A percentile compares a stretch with the other conserved stretches of the same genome.
These are phyloP conservation scores for Melikaiella ostensackeni DNA, from an alignment of 2,888 invertebrate species.

Conservation along the genomic window DNA sequence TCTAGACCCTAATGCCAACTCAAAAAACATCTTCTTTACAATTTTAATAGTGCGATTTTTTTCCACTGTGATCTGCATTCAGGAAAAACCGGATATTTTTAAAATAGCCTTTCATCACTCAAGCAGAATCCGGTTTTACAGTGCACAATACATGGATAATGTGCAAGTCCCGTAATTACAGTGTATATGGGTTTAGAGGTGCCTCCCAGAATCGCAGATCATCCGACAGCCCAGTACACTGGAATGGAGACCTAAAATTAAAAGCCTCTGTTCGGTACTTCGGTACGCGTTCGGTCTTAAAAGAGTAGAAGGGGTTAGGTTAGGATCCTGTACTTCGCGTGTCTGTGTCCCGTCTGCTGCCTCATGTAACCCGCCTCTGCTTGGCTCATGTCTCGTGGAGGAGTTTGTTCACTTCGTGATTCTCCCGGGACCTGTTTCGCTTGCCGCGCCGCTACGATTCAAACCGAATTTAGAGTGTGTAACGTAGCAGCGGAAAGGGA, in stretches of 20 bases:
- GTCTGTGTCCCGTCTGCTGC: slow-evolving; percentile 59
- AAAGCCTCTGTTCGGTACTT: slow-evolving; percentile 46
- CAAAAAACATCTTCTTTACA: too few relatives aligned
- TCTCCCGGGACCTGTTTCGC: slow-evolving; percentile 58
- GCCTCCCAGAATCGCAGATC: slow-evolving; percentile 8
- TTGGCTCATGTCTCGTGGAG: slow-evolving; percentile 44
- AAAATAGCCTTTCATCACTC: slow-evolving; percentile 10
- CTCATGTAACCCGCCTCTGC: slow-evolving; percentile 57
- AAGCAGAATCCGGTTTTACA: background rate
- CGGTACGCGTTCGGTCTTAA: slow-evolving; percentile 45
- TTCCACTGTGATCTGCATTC: background rate
- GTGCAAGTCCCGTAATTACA: slow-evolving; percentile 47
- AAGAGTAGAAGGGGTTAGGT: slow-evolving; percentile 51
- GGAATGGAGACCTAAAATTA: slow-evolving; percentile 50
- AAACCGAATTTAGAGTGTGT: slow-evolving; percentile 62
- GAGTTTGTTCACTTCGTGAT: slow-evolving; percentile 59
- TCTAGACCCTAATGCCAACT: too few relatives aligned
- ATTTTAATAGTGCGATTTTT: too few relatives aligned
- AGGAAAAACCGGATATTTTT: slow-evolving; percentile 7
- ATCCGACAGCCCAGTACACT: slow-evolving; percentile 44
- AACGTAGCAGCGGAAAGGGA: slow-evolving; percentile 53
- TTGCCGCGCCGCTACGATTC: slow-evolving; percentile 44
- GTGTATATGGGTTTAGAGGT: slow-evolving; percentile 46
- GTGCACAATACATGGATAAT: slow-evolving; percentile 38
- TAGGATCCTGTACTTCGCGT: slow-evolving; percentile 49